Evolutionary conservation across 2,888 invertebrate species (phyloP).

Genomic region (Rhaphigaster nebulosa): DNA sequence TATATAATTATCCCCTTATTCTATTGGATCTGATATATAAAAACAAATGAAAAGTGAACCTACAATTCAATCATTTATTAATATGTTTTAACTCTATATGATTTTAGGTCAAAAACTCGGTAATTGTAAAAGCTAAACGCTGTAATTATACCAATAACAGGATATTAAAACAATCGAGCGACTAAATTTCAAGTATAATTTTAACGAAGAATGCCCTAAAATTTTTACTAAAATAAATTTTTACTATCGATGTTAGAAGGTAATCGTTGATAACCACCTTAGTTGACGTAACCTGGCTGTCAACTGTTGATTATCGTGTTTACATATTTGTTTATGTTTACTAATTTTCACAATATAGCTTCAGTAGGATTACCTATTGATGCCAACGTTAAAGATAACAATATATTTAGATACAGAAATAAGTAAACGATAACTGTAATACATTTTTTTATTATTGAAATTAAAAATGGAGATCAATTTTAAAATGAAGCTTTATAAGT

Average conservation of each 20-base stretch:
- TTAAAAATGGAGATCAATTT: not conserved
- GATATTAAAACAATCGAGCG: too few relatives aligned
- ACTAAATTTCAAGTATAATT: not conserved
- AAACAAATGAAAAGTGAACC: too few relatives aligned
- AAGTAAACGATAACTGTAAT: not conserved
- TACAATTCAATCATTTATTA: too few relatives aligned
- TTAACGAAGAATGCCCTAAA: too few relatives aligned
- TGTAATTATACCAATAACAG: too few relatives aligned
- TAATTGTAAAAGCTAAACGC: too few relatives aligned
- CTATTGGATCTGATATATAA: too few relatives aligned
- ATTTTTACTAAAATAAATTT: too few relatives aligned
- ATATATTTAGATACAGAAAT: not conserved
- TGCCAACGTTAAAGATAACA: not conserved
- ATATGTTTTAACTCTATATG: too few relatives aligned
- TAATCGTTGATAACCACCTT: too few relatives aligned
- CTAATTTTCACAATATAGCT: not conserved
- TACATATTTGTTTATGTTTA: not conserved
- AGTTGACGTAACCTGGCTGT: not conserved
- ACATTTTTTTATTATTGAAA: not conserved
- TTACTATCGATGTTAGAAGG: not conserved
- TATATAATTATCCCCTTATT: too few relatives aligned
- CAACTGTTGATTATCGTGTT: not conserved
- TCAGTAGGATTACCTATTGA: not conserved
- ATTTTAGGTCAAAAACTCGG: too few relatives aligned
- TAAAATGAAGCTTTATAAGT: conserved; percentile 76